Percentiles rank a stretch among this genome's conserved stretches.
phyloP scores from a whole-genome alignment of 1,140 invertebrate species.

The Formica selysi region DNA sequence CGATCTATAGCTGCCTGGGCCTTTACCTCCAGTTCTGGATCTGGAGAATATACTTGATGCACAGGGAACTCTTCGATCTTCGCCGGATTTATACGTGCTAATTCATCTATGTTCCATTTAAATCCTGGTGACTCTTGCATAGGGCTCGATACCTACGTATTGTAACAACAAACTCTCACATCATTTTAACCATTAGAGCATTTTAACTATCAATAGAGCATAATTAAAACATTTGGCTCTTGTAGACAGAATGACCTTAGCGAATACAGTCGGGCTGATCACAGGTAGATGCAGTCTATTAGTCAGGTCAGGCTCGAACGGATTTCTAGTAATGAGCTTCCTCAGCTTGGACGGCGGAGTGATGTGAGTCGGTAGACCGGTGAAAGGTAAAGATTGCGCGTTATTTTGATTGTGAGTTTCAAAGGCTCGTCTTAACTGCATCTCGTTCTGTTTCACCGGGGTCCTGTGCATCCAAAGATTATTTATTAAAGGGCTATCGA shows the following conservation, averaged over 20 bases:
- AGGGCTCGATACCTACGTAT: conserved; percentile 69
- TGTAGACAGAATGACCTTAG: conserved; percentile 74
- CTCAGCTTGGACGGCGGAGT: conserved; percentile 84
- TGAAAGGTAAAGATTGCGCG: conserved; percentile 50
- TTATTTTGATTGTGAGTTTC: conserved; percentile 57
- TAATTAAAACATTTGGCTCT: conserved; percentile 5
- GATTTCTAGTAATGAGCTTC: conserved; percentile 83
- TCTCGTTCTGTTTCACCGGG: conserved; percentile 69
- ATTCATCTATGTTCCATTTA: conserved; percentile 87
- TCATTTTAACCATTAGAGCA: conserved; percentile 19
- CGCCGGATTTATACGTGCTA: conserved; percentile 86
- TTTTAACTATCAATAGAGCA: background rate
- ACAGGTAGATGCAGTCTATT: conserved; percentile 83
- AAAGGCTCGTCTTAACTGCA: background rate
- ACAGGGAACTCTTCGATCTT: conserved; percentile 86
- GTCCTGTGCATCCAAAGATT: conserved; percentile 73
- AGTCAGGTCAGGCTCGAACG: conserved; percentile 83
- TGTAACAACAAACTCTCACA: background rate
- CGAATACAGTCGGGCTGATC: conserved; percentile 84
- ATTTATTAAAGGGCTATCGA: conserved; percentile 47
- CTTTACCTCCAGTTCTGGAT: conserved; percentile 86
- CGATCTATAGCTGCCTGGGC: conserved; percentile 87
- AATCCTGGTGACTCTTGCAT: conserved; percentile 84
- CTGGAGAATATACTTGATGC: conserved; percentile 84
- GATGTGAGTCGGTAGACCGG: conserved; percentile 76